A percentile compares a stretch with the other conserved stretches of the same genome.
Evolutionary conservation across 2,797 vertebrate genomes (phyloP).

Genomic region (Phrynocephalus forsythii): DNA sequence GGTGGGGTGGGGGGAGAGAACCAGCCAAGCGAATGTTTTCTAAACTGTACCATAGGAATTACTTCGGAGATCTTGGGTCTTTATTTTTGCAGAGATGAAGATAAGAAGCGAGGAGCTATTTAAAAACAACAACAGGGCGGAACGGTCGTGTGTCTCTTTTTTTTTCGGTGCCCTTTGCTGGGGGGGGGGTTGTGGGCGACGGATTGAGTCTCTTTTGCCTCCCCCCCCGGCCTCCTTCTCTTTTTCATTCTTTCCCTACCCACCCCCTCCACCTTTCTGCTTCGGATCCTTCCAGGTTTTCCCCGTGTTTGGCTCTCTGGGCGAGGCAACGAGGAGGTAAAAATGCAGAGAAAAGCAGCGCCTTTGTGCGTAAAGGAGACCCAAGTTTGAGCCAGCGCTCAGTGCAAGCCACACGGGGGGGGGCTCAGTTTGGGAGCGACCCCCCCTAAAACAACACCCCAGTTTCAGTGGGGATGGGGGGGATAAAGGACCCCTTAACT

Average conservation of each 20-base stretch:
- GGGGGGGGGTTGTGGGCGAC: neutral
- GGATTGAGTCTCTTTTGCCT: neutral
- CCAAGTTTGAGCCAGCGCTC: too few relatives aligned
- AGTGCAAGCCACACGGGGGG: too few relatives aligned
- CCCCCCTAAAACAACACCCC: too few relatives aligned
- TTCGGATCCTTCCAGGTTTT: neutral
- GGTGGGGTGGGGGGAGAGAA: neutral
- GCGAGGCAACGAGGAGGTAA: neutral
- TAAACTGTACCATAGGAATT: conserved; percentile 75
- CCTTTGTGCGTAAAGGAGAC: too few relatives aligned
- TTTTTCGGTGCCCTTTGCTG: conserved; percentile 66
- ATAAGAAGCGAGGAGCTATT: conserved; percentile 73
- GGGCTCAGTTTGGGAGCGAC: too few relatives aligned
- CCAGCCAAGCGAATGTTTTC: conserved; percentile 48
- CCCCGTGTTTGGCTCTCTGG: neutral
- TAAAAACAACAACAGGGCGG: conserved; percentile 67
- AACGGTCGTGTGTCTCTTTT: conserved; percentile 34
- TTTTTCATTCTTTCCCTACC: neutral
- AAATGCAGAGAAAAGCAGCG: neutral
- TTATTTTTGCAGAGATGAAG: conserved; percentile 87
- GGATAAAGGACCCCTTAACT: too few relatives aligned
- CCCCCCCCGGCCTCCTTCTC: neutral
- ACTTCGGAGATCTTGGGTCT: conserved; percentile 73
- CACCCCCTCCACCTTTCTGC: too few relatives aligned
- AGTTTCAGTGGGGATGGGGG: too few relatives aligned